Percentiles rank a stretch among this genome's conserved stretches.
These are phyloP conservation scores for Polyploca ridens DNA, from an alignment of 2,888 invertebrate species.

Conservation along the genomic window DNA sequence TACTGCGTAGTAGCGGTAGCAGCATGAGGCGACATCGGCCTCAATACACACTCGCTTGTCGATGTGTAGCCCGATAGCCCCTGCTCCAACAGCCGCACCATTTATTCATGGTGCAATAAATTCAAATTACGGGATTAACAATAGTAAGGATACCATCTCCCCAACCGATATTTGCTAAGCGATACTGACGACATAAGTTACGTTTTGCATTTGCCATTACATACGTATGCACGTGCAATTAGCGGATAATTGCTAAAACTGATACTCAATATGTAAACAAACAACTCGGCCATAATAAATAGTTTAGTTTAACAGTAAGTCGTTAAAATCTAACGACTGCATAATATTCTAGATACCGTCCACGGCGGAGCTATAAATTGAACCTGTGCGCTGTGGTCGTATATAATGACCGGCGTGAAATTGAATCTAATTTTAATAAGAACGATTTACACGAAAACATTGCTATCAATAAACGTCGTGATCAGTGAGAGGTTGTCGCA, in stretches of 20 bases:
- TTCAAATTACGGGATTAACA: slow-evolving; percentile 85
- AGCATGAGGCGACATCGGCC: slow-evolving; percentile 41
- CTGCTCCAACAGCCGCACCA: slow-evolving; percentile 65
- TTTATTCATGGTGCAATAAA: slow-evolving; percentile 84
- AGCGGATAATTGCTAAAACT: slow-evolving; percentile 2
- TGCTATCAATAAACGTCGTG: slow-evolving; percentile 73
- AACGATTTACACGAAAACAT: slow-evolving; percentile 65
- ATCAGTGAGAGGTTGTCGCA: slow-evolving; percentile 56
- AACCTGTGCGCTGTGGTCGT: slow-evolving; percentile 30
- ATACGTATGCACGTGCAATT: slow-evolving; percentile 28
- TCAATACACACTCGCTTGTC: slow-evolving; percentile 60
- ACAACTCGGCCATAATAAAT: slow-evolving; percentile 17
- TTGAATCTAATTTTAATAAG: slow-evolving; percentile 66
- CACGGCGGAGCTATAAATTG: slow-evolving; percentile 51
- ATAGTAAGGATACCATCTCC: slow-evolving; percentile 80
- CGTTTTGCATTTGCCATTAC: slow-evolving; percentile 49
- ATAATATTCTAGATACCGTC: slow-evolving; percentile 46
- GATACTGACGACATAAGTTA: slow-evolving; percentile 57
- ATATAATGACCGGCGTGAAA: slow-evolving; percentile 53
- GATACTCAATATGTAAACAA: slow-evolving; percentile 5
- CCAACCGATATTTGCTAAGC: slow-evolving; percentile 59
- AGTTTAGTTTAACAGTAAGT: slow-evolving; percentile 48
- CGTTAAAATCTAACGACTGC: slow-evolving; percentile 54
- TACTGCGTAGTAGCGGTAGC: slow-evolving; percentile 33
- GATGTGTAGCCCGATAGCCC: slow-evolving; percentile 76